Evolutionary conservation across 2,797 vertebrate species (phyloP).

Genomic region (Hydrocynus forskahlii): DNA sequence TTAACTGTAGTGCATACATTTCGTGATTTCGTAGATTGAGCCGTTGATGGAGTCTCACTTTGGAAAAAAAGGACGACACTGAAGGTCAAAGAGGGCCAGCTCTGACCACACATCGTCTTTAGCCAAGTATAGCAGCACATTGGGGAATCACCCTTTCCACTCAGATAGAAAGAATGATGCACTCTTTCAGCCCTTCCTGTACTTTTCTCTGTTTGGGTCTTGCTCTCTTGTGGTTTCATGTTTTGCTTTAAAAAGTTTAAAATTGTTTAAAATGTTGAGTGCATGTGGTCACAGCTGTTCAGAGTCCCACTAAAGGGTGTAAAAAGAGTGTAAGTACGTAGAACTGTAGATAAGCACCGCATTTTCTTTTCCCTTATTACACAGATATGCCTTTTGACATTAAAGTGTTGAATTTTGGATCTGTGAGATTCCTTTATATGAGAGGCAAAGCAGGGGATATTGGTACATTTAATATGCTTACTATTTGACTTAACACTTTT

Average conservation of each 20-base stretch:
- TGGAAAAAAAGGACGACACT: no score
- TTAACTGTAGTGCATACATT: no score
- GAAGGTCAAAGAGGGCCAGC: neutral
- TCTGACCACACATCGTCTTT: slow-evolving; percentile 16
- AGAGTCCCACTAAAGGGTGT: neutral
- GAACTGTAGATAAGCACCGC: neutral
- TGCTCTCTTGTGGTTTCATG: neutral
- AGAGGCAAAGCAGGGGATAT: neutral
- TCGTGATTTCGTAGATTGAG: neutral
- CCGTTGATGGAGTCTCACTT: neutral
- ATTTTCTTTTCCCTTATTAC: neutral
- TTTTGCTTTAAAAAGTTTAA: neutral
- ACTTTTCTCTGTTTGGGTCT: neutral
- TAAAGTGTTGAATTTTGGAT: neutral
- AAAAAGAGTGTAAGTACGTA: neutral
- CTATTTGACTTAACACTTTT: neutral
- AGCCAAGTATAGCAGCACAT: slow-evolving; percentile 2
- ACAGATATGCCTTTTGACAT: neutral
- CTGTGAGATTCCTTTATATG: neutral
- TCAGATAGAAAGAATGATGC: neutral
- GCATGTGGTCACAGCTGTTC: neutral
- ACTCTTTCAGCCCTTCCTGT: neutral
- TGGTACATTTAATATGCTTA: neutral
- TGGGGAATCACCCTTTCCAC: slow-evolving; percentile 30
- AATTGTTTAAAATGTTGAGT: neutral